These are phyloP conservation scores for Acipenser ruthenus DNA, from an alignment of 2,797 vertebrate genomes.

Conservation along the genomic window DNA sequence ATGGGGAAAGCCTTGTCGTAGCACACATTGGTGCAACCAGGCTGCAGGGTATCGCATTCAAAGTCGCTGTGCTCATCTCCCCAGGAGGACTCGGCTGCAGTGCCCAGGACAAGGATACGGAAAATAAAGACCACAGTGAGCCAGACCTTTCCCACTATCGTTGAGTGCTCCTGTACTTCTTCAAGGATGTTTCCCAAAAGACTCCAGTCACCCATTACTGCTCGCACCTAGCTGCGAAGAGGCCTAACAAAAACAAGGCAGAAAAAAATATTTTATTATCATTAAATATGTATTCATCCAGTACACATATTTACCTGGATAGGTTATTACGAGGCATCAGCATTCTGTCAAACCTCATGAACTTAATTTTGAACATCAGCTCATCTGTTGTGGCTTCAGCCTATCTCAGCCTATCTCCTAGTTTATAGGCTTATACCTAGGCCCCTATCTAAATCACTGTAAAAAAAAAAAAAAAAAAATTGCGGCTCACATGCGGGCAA, in stretches of 20 bases:
- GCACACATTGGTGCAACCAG: constrained; percentile 91
- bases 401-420: no score
- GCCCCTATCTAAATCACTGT: no score
- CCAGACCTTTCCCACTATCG: constrained; percentile 94
- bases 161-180: constrained; percentile 95
- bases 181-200: constrained; percentile 93
- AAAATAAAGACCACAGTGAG: constrained; percentile 93
- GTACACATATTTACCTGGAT: no score
- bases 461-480: no score
- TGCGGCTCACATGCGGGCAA: no score
- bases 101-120: constrained; percentile 91
- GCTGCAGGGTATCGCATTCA: constrained; percentile 85
- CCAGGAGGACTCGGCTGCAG: constrained; percentile 93
- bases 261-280: no score
- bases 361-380: no score
- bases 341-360: no score
- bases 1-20: constrained; percentile 95
- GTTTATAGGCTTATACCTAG: no score
- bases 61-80: constrained; percentile 95
- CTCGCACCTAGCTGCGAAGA: constrained; percentile 34
- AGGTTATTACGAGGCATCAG: no score
- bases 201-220: constrained; percentile 92
- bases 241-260: constrained; percentile 7
- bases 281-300: no score
- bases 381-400: no score